Evolutionary conservation across 2,797 vertebrate species (phyloP).

Genomic region (Ctenopoma kingsleyae): DNA sequence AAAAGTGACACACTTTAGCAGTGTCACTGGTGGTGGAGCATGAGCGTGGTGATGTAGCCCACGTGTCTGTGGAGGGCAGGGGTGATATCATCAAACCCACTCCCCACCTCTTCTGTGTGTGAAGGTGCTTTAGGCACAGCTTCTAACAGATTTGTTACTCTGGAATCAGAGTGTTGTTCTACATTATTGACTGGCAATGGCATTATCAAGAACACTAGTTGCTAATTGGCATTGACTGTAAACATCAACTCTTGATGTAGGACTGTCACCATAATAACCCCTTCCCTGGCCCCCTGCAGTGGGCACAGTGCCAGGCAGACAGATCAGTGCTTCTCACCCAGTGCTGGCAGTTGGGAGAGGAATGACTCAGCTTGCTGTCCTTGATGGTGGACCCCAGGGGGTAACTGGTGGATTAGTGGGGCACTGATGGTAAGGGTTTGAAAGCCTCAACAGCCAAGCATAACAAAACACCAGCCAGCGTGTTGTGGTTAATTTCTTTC

Average conservation of each 20-base stretch:
- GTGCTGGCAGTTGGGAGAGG: constrained; percentile 34
- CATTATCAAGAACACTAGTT: background rate
- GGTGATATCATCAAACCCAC: constrained; percentile 47
- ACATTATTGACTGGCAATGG: background rate
- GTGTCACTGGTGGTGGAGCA: constrained; percentile 12
- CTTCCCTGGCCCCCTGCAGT: constrained; percentile 31
- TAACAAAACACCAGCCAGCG: constrained; percentile 15
- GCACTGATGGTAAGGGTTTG: constrained; percentile 32
- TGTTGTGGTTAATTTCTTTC: background rate
- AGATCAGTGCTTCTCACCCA: constrained; percentile 63
- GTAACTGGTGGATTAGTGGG: constrained; percentile 58
- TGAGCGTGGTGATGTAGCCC: background rate
- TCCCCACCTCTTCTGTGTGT: constrained; percentile 18
- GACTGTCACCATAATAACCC: constrained; percentile 24
- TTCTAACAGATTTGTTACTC: constrained; percentile 30
- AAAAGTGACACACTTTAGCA: background rate
- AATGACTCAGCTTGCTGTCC: constrained; percentile 73
- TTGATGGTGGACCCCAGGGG: constrained; percentile 50
- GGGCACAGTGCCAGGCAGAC: constrained; percentile 70
- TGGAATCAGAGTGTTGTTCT: constrained; percentile 7
- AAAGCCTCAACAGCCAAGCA: constrained; percentile 30
- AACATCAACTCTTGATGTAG: constrained; percentile 20
- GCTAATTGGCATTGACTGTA: background rate
- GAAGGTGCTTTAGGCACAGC: constrained; percentile 45
- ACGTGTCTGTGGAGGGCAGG: constrained; percentile 12